phyloP scores from a whole-genome alignment of 1,140 invertebrate genomes.

The Lucilia sericata region DNA sequence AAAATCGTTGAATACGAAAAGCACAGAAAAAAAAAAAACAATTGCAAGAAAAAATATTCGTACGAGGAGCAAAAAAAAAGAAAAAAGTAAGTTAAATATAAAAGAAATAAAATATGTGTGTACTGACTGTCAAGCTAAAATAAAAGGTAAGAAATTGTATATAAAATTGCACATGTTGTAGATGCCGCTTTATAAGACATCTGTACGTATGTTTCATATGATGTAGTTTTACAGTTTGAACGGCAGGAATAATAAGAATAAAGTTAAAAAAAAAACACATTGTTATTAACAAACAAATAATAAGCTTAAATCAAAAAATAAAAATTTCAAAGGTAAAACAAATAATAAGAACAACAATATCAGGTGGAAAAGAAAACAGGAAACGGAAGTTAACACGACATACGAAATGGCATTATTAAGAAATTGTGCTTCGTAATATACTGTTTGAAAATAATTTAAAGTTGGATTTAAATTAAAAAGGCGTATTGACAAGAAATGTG shows the following conservation, averaged over 20 bases:
- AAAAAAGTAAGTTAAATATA: background rate
- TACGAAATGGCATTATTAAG: too few relatives aligned
- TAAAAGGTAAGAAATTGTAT: conserved; percentile 29
- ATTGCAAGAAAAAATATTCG: conserved; percentile 7
- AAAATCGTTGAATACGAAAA: too few relatives aligned
- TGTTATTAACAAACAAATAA: conserved; percentile 22
- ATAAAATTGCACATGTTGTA: background rate
- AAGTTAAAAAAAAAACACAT: background rate
- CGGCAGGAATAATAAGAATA: background rate
- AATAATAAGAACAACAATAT: too few relatives aligned
- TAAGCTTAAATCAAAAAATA: background rate
- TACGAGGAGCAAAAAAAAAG: background rate
- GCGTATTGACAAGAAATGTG: too few relatives aligned
- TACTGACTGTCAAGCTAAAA: conserved; percentile 4
- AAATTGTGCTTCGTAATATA: too few relatives aligned
- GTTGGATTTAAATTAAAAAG: too few relatives aligned
- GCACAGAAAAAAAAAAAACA: background rate
- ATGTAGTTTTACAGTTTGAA: background rate
- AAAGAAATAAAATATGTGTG: background rate
- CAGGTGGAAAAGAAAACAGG: background rate
- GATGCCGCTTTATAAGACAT: background rate
- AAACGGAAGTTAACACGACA: background rate
- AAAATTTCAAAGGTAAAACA: too few relatives aligned
- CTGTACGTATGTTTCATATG: background rate
- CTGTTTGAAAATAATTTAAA: too few relatives aligned